phyloP scores from a whole-genome alignment of 2,113 vertebrate genomes.

The Aptenodytes forsteri region DNA sequence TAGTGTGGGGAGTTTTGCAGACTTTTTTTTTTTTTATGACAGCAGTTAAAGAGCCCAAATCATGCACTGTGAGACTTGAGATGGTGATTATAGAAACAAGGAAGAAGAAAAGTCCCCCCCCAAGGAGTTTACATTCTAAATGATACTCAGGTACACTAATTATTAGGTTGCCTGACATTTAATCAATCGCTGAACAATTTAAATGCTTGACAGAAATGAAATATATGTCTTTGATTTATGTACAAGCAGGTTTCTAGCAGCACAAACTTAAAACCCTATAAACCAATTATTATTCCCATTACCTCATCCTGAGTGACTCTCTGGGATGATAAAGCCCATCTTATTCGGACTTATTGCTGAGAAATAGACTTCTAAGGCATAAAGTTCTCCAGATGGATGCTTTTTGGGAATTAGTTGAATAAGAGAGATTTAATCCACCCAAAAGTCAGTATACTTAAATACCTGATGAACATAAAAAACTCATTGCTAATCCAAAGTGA shows the following conservation, averaged over 20 bases:
- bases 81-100: constrained; percentile 21
- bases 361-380: constrained; percentile 53
- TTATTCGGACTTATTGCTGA: constrained; percentile 53
- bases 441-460: constrained; percentile 55
- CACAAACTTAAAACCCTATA: constrained; percentile 44
- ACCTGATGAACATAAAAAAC: constrained; percentile 56
- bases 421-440: constrained; percentile 51
- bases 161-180: constrained; percentile 56
- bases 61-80: not conserved
- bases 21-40: constrained; percentile 18
- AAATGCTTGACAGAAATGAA: constrained; percentile 37
- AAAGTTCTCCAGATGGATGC: constrained; percentile 60
- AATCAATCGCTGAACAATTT: constrained; percentile 49
- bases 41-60: constrained; percentile 10
- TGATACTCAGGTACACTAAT: constrained; percentile 45
- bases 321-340: constrained; percentile 37
- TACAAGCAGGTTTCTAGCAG: constrained; percentile 23
- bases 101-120: constrained; percentile 22
- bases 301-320: constrained; percentile 55
- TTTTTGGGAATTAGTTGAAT: constrained; percentile 61
- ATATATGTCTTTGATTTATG: constrained; percentile 44
- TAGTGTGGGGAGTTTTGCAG: constrained; percentile 6
- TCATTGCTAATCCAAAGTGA: constrained; percentile 62
- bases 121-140: constrained; percentile 49
- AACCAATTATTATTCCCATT: constrained; percentile 67